Conservation (phyloP, 1,140 invertebrate species). For the Eurosta solidaginis region DNA sequence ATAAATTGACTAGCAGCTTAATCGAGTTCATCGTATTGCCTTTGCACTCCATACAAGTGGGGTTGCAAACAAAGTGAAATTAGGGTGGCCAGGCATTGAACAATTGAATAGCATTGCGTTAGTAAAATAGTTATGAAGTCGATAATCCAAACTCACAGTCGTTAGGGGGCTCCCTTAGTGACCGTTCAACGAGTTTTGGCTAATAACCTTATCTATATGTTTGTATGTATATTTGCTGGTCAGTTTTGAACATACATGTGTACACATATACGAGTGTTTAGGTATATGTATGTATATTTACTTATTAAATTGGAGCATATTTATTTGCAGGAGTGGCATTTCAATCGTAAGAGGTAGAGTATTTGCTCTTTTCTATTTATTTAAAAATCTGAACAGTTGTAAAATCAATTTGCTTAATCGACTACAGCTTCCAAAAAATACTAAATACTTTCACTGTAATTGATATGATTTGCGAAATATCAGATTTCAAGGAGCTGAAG, state of each 20-base stretch:
- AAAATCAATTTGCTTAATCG: neutral
- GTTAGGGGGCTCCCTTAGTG: neutral
- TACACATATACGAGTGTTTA: neutral
- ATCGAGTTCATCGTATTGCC: neutral
- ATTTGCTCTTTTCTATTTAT: neutral
- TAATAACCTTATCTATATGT: neutral
- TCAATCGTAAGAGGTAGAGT: neutral
- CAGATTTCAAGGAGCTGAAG: neutral
- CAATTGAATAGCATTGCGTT: neutral
- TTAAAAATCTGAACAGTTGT: slow-evolving; percentile 22
- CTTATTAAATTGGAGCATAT: neutral
- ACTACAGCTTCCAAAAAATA: neutral
- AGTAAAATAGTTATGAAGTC: neutral
- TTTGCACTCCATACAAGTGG: neutral
- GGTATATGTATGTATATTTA: neutral
- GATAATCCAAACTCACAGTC: neutral
- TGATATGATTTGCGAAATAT: neutral
- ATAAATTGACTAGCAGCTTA: neutral
- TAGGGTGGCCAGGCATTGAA: neutral
- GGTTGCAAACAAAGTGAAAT: neutral
- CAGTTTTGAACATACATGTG: neutral
- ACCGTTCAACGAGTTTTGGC: neutral
- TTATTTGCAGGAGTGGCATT: neutral
- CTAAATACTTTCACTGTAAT: neutral
- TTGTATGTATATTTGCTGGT: no score